Base-by-base conservation (phyloP, 2,797 vertebrate genomes). In the Mastacembelus armatus region DNA sequence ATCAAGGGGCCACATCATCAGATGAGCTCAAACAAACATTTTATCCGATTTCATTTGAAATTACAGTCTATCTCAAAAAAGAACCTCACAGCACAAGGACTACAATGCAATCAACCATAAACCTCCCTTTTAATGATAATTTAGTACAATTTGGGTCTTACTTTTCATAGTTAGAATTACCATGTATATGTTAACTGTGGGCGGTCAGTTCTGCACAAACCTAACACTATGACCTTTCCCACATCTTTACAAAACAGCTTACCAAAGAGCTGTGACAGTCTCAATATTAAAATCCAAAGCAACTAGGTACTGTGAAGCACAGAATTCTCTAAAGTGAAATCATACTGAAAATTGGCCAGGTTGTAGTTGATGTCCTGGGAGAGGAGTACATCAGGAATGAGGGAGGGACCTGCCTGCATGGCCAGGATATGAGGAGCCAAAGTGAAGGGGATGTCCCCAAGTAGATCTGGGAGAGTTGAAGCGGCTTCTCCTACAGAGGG, bases 241-340 rank as follows among this genome's bases (percentile, higher is more conserved):
- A n/a, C n/a, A n/a, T n/a, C n/a, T n/a, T n/a, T n/a, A n/a, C n/a
- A n/a, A n/a, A n/a, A n/a, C n/a, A n/a, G n/a, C n/a, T n/a, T n/a
- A n/a, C n/a, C n/a, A n/a, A n/a, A n/a, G n/a, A n/a, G n/a, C n/a
- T n/a, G n/a, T n/a, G n/a, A 26, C 30, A 9, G 40, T 30, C 38
- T 2, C 35, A 14, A 47, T 48, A 24, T 9, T 12, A 3, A 38
- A 48, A 43, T 27, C 35, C 7, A 21, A 52, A 27, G 14, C 26
- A 3, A 71, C 87, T 92, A 98, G 0, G 81, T 87, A 35, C 95
- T 92, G 66, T 92, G 96, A 44, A 99, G 95, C 62, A 99, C 96
- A 1, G 98, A 98, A 86, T 98, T 99, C 88, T 99, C 98, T 76
- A 99, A 91, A 14, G 95, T 96, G 80, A 99, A 99, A 91, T 99